phyloP scores from a whole-genome alignment of 1,140 invertebrate genomes.

The Oncopodura yosiiana region DNA sequence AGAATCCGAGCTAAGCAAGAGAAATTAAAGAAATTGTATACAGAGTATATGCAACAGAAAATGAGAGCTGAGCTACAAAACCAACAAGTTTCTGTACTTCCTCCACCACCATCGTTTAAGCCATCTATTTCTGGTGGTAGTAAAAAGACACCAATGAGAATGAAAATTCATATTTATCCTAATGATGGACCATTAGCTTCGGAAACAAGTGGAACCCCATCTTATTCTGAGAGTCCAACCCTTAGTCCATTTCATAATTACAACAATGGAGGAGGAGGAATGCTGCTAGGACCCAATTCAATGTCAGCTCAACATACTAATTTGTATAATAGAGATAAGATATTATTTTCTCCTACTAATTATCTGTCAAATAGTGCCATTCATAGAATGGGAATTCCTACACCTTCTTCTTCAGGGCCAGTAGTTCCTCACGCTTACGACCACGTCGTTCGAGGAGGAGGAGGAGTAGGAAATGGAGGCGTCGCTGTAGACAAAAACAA shows the following conservation, averaged over 20 bases:
- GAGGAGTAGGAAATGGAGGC: background rate
- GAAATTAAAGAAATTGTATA: constrained; percentile 28
- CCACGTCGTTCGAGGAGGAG: background rate
- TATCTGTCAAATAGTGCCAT: background rate
- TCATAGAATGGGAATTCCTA: background rate
- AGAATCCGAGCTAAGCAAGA: constrained; percentile 13
- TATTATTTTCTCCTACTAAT: too few relatives aligned
- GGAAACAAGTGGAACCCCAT: too few relatives aligned
- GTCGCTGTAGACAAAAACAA: constrained; percentile 26
- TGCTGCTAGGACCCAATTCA: too few relatives aligned
- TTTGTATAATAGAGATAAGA: too few relatives aligned
- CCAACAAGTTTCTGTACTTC: background rate
- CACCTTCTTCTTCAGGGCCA: background rate
- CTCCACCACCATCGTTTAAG: background rate
- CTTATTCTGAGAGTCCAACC: too few relatives aligned
- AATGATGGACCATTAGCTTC: too few relatives aligned
- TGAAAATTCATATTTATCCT: constrained; percentile 36
- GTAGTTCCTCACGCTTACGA: background rate
- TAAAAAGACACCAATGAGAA: constrained; percentile 30
- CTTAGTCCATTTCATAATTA: too few relatives aligned
- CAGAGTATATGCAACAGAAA: constrained; percentile 29
- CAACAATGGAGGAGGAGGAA: too few relatives aligned
- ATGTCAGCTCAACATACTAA: too few relatives aligned
- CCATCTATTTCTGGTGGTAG: background rate
- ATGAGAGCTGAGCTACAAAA: constrained; percentile 22